Conservation (phyloP, 2,888 invertebrate species). For the Leptothorax acervorum region DNA sequence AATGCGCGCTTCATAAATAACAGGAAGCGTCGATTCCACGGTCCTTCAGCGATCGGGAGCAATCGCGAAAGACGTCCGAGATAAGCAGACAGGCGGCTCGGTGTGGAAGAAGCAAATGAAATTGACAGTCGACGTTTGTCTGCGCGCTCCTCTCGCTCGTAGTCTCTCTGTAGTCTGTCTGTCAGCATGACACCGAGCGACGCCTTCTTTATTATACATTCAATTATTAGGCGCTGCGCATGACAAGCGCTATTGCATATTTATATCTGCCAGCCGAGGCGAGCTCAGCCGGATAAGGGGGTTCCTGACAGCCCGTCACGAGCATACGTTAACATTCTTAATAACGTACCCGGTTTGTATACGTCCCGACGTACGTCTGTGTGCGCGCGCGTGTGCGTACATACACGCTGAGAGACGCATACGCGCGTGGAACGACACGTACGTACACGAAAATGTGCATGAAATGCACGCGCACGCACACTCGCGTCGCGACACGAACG, state of each 20-base stretch:
- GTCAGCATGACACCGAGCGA: conserved; percentile 83
- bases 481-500: conserved; percentile 50
- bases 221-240: conserved; percentile 85
- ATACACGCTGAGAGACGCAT: not conserved
- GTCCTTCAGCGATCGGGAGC: conserved; percentile 44
- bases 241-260: conserved; percentile 85
- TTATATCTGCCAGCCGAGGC: conserved; percentile 81
- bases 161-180: conserved; percentile 76
- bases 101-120: conserved; percentile 74
- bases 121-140: conserved; percentile 83
- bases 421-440: not conserved
- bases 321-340: conserved; percentile 82
- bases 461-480: conserved; percentile 48
- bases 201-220: conserved; percentile 85
- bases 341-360: conserved; percentile 71
- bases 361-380: conserved; percentile 10
- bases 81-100: conserved; percentile 55
- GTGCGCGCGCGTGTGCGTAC: conserved; percentile 36
- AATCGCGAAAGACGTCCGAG: conserved; percentile 64
- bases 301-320: conserved; percentile 81
- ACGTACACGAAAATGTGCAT: conserved; percentile 32
- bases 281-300: conserved; percentile 76
- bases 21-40: conserved; percentile 56
- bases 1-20: conserved; percentile 12
- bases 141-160: conserved; percentile 67